Evolutionary conservation across 1,140 invertebrate genomes (phyloP), one percentile per base, ranked within the genome.

Genomic region (Caerostris darwini): DNA sequence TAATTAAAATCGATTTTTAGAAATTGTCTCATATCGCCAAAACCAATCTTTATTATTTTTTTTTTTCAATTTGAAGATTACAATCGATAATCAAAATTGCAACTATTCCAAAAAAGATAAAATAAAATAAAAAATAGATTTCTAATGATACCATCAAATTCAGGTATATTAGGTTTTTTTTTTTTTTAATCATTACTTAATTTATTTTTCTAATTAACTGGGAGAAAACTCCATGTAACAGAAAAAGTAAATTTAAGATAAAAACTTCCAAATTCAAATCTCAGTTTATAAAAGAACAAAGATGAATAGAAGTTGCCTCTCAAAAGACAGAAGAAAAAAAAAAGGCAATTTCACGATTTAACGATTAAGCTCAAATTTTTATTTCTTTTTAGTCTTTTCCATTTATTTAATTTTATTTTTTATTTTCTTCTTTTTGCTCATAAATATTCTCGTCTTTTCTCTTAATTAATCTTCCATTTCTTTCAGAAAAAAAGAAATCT

Each of bases 201-300:
- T 77, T 77, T 50, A 77, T 53, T 77, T 77, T 77, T 77, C 69
- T 77, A 77, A 77, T 77, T 77, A 77, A 77, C 69, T 77, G 50
- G 6, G 8, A 12, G 12, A 19, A 77, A 77, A 77, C 34, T 77
- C 19, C 34, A 77, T 77, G 50, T 3, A 5, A 12, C 12, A 12
- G 0, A 34, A 77, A 53, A 77, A 34, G 34, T 53, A 50, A 34
- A 50, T 12, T 12, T 2, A 8, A 50, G 7, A 50, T 7, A 77
- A 64, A 64, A 64, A 53, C 7, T 12, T 7, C 10, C 7, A 14
- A 77, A 77, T 77, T 77, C 69, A 77, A 77, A 50, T 77, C 34
- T 77, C 69, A 77, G 69, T 50, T 77, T 8, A 77, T 77, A 53
- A 50, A 77, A 50, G 34, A 77, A 77, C 7, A 5, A 77, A 71